Evolutionary conservation across 2,888 invertebrate genomes (phyloP), one percentile per base, ranked within the genome.

Genomic region (Harpagoxenus sublaevis): DNA sequence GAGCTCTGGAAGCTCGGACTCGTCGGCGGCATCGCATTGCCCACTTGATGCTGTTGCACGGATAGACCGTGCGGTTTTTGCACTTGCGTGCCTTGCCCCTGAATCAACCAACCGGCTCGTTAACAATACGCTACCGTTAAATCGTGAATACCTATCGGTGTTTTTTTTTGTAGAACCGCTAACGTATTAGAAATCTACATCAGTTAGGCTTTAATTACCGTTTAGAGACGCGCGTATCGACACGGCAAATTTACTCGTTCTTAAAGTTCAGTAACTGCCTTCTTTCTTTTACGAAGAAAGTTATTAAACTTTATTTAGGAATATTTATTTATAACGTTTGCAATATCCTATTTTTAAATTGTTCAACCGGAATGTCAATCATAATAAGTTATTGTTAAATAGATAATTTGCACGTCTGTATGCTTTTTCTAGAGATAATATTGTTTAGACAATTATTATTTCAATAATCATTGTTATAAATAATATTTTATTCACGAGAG

Each of bases 1-100:
- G 94, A 87, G 83, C 93, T 94, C 86, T 94, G 94, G 86, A 93
- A 94, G 39, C 86, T 82, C 51, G 91, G 90, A 68, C 84, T 92
- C 39, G 91, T 51, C 23, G 92, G 84, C 63, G 92, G 89, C 83
- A 91, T 84, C 15, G 83, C 15, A 57, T 84, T 91, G 2, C 75
- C 66, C 10, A 79, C 73, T 74, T 91, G 90, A 23, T 89, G 89
- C 60, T 86, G 90, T 63, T 94, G 94, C 86, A 93, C 89, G 5
- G 93, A 91, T 51, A 94, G 83, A 18, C 93, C 92, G 82, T 93
- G 94, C 3, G 84, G 35, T 62, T 94, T 94, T 87, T 92, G 92
- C 31, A 91, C 90, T 28, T 92, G 91, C 28, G 90, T 73, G 60
- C 84, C 88, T 83, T 93, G 92, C 6, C 84, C 86, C 90, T 93